phyloP scores from a whole-genome alignment of 1,140 invertebrate genomes.

The Drosophila kanapiae region DNA sequence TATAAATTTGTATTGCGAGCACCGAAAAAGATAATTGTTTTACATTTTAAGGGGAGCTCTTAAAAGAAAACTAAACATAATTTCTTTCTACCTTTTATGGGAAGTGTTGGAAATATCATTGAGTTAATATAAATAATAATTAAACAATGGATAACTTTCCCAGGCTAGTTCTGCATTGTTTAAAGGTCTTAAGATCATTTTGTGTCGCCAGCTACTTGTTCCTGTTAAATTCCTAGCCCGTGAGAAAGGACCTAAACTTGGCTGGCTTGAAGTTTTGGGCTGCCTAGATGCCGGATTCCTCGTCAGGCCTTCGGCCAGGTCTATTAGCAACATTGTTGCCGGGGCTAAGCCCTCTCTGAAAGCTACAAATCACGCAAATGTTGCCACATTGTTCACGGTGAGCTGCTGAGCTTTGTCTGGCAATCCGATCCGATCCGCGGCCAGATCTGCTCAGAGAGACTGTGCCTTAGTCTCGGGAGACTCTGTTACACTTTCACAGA shows the following conservation, averaged over 20 bases:
- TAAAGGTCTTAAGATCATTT: neutral
- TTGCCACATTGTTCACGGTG: conserved; percentile 74
- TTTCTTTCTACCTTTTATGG: no score
- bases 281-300: conserved; percentile 33
- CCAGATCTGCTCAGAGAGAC: neutral
- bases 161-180: neutral
- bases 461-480: neutral
- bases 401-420: conserved; percentile 53
- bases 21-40: neutral
- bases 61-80: neutral
- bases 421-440: conserved; percentile 14
- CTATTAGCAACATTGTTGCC: conserved; percentile 82
- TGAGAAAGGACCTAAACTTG: conserved; percentile 12
- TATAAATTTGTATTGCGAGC: conserved; percentile 43
- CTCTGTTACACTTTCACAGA: conserved; percentile 81
- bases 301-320: conserved; percentile 35
- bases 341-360: conserved; percentile 60
- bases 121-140: no score
- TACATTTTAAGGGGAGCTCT: no score
- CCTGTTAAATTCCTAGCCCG: conserved; percentile 13
- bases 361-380: conserved; percentile 75
- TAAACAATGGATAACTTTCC: neutral
- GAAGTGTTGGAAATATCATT: no score
- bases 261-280: neutral
- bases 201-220: conserved; percentile 22